These are phyloP conservation scores for Dinomys branickii DNA, from an alignment of 2,113 vertebrate species.

Conservation along the genomic window DNA sequence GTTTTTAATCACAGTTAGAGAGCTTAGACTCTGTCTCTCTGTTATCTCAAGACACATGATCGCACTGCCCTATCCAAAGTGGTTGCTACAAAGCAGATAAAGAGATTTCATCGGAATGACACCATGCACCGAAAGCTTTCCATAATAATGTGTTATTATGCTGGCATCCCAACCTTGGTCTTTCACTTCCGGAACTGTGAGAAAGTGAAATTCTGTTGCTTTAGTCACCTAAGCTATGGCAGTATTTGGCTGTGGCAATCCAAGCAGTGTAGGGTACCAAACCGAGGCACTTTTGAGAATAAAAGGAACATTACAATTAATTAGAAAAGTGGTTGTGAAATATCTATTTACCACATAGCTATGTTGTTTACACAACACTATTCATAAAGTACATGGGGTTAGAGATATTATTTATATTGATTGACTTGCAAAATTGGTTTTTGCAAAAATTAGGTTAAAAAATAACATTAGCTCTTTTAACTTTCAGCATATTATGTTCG, in stretches of 20 bases:
- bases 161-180: not conserved
- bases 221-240: not conserved
- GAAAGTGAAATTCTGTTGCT: not conserved
- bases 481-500: not conserved
- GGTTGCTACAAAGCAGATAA: not conserved
- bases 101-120: not conserved
- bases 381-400: not conserved
- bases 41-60: not conserved
- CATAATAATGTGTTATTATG: too few species aligned
- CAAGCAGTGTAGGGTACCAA: not conserved
- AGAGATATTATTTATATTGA: not conserved
- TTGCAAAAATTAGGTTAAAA: conserved; percentile 24
- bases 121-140: too few species aligned
- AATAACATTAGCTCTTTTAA: not conserved
- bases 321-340: not conserved
- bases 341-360: not conserved
- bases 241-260: not conserved
- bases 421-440: not conserved
- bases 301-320: conserved; percentile 21
- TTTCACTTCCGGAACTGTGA: not conserved
- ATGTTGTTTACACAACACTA: not conserved
- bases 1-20: not conserved
- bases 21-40: not conserved
- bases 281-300: not conserved
- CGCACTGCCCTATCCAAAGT: too few species aligned